Evolutionary conservation across 2,888 invertebrate species (phyloP).

Genomic region (Andrena flavipes): DNA sequence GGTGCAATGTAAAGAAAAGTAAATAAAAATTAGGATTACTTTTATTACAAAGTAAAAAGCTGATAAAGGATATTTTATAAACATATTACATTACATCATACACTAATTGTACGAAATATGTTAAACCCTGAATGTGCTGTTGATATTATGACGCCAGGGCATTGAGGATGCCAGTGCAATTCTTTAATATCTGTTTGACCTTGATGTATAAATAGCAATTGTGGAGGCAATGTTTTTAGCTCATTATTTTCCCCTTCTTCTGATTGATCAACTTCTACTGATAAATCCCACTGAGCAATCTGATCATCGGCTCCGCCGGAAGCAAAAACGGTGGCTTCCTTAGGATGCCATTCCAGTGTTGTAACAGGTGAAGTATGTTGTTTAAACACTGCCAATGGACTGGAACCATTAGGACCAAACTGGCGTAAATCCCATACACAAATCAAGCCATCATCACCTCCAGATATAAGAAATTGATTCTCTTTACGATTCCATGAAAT

Average conservation of each 20-base stretch:
- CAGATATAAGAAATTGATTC: constrained; percentile 87
- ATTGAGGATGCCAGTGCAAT: constrained; percentile 98
- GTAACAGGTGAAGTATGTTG: constrained; percentile 97
- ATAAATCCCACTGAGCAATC: constrained; percentile 98
- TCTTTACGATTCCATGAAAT: constrained; percentile 98
- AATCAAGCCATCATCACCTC: constrained; percentile 98
- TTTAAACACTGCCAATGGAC: constrained; percentile 96
- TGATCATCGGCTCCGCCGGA: constrained; percentile 98
- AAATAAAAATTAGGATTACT: constrained; percentile 6
- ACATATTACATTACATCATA: constrained; percentile 86
- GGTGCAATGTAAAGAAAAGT: neutral
- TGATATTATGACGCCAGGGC: constrained; percentile 96
- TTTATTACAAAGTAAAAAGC: constrained; percentile 7
- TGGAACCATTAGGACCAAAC: constrained; percentile 89
- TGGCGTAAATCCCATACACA: constrained; percentile 98
- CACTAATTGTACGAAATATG: constrained; percentile 98
- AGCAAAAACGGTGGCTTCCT: constrained; percentile 96
- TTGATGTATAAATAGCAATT: constrained; percentile 98
- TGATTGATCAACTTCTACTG: constrained; percentile 92
- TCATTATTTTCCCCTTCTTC: constrained; percentile 85
- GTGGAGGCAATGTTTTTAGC: constrained; percentile 92
- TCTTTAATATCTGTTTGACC: constrained; percentile 99
- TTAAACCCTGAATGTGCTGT: constrained; percentile 98
- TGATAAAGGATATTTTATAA: constrained; percentile 31
- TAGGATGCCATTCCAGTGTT: constrained; percentile 98